Evolutionary conservation across 64 coral and sea anemone species (phyloP).

Genomic region (Platygyra sinensis): DNA sequence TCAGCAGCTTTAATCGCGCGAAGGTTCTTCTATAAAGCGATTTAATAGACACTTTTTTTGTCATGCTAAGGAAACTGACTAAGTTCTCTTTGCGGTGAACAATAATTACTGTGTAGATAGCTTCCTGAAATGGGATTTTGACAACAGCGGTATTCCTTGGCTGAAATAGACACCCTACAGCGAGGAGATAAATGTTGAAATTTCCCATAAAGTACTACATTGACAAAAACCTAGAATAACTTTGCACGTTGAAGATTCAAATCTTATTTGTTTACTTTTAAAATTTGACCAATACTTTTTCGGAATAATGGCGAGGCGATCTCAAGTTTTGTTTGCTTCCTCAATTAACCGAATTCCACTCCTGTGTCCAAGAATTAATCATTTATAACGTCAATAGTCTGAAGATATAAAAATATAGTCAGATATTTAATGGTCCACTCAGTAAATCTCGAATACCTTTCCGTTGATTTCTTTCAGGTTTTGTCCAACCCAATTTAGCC

Average conservation of each 20-base stretch:
- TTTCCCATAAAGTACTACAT: not conserved
- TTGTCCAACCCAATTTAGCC: not conserved
- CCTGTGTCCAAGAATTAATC: not conserved
- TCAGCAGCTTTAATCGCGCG: too few relatives aligned
- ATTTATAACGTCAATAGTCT: conserved; percentile 5
- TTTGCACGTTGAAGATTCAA: not conserved
- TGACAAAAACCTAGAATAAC: not conserved
- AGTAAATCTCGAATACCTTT: not conserved
- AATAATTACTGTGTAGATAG: not conserved
- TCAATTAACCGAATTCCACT: not conserved
- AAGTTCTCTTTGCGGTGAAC: not conserved
- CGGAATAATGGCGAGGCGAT: not conserved
- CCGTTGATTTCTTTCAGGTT: not conserved
- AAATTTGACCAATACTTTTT: not conserved
- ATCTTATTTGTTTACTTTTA: not conserved
- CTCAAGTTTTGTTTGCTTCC: not conserved
- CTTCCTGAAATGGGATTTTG: not conserved
- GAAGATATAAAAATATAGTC: not conserved
- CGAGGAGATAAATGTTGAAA: not conserved
- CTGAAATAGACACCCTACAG: not conserved
- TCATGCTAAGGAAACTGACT: not conserved
- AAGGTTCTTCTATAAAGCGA: too few relatives aligned
- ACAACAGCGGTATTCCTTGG: not conserved
- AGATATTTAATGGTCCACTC: not conserved
- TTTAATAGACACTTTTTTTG: not conserved